A percentile compares a stretch with the other conserved stretches of the same genome.
Evolutionary conservation across 2,797 vertebrate genomes (phyloP).

Genomic region (Lithobates sylvaticus): DNA sequence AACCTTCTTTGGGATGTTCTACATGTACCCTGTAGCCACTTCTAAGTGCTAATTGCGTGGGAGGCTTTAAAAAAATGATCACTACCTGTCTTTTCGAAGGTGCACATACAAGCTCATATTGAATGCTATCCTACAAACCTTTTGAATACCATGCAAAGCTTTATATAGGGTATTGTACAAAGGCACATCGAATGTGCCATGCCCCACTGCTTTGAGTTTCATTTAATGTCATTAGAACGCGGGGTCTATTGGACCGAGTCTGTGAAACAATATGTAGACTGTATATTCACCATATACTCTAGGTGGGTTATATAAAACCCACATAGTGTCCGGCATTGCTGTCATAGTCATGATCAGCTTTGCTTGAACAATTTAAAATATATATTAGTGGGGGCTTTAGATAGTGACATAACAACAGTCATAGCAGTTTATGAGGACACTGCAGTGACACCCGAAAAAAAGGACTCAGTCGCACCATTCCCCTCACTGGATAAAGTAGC

Average conservation of each 20-base stretch:
- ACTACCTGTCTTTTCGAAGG: background rate
- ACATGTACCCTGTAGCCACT: no score
- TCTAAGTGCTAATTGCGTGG: background rate
- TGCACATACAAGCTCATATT: background rate
- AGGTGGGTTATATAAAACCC: background rate
- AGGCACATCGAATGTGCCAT: background rate
- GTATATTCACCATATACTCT: background rate
- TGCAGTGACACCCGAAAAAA: background rate
- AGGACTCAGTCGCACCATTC: background rate
- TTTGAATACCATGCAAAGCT: background rate
- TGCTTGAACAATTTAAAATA: background rate
- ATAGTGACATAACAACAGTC: background rate
- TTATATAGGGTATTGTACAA: background rate
- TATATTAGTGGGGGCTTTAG: background rate
- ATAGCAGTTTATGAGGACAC: background rate
- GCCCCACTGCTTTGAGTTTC: background rate
- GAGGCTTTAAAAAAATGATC: background rate
- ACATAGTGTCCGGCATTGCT: background rate
- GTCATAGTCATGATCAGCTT: background rate
- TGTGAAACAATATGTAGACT: background rate
- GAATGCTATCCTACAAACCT: background rate
- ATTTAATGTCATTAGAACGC: background rate
- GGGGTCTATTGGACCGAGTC: background rate
- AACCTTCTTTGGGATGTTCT: no score
- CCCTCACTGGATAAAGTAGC: background rate